Percentiles rank a stretch among this genome's conserved stretches.
phyloP scores from a whole-genome alignment of 1,140 invertebrate genomes.

The Phymastichus coffea region DNA sequence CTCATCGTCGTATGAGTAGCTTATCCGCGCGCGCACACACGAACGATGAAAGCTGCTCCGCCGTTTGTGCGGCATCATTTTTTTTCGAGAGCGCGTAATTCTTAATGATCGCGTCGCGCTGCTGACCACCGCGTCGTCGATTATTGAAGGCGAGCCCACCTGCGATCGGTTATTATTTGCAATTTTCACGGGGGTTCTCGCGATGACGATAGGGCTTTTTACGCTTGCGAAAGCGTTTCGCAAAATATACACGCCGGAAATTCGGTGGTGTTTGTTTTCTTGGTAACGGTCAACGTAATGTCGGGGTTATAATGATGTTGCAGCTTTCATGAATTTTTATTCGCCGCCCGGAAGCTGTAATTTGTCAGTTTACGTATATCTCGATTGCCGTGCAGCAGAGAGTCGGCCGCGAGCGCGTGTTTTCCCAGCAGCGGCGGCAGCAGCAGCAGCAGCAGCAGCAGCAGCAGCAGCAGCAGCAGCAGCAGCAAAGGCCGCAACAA shows the following conservation, averaged over 20 bases:
- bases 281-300: constrained; percentile 8
- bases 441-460: too few relatives aligned
- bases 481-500: too few relatives aligned
- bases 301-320: neutral
- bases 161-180: neutral
- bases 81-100: constrained; percentile 6
- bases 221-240: too few relatives aligned
- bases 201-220: too few relatives aligned
- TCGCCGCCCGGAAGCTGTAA: neutral
- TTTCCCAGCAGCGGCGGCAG: too few relatives aligned
- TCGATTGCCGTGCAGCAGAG: too few relatives aligned
- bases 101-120: constrained; percentile 5
- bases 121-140: neutral
- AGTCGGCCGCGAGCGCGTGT: too few relatives aligned
- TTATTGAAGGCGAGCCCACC: neutral
- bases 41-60: too few relatives aligned
- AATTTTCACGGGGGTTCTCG: constrained; percentile 15
- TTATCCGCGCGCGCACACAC: neutral
- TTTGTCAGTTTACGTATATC: too few relatives aligned
- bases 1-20: too few relatives aligned
- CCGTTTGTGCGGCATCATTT: neutral
- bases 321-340: neutral
- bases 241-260: too few relatives aligned
- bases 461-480: too few relatives aligned
- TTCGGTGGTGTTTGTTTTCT: constrained; percentile 24